phyloP scores from a whole-genome alignment of 2,797 vertebrate genomes.

The Phalanger gymnotis region DNA sequence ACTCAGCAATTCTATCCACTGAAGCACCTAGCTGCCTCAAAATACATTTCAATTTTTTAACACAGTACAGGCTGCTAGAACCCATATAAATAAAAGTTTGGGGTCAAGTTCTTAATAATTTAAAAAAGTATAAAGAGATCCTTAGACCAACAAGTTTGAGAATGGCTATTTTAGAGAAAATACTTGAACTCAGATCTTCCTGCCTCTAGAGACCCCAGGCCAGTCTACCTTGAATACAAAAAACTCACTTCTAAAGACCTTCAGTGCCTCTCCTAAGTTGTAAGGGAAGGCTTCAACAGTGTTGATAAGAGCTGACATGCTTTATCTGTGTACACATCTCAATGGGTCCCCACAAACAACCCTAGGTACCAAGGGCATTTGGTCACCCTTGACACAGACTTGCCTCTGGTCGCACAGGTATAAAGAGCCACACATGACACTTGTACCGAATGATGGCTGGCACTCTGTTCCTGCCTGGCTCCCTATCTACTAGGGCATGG shows the following conservation, averaged over 20 bases:
- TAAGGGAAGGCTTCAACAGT: background rate
- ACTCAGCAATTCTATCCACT: background rate
- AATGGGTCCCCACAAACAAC: background rate
- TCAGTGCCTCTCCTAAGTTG: background rate
- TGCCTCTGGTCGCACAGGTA: background rate
- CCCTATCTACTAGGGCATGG: no score
- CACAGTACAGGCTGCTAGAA: background rate
- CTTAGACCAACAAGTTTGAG: background rate
- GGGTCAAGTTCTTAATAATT: background rate
- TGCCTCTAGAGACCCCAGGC: background rate
- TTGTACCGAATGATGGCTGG: background rate
- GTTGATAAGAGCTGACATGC: background rate
- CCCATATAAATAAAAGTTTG: background rate
- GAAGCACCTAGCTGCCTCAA: background rate
- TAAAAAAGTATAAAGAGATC: background rate
- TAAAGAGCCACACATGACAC: background rate
- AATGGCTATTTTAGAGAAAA: background rate
- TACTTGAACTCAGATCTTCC: background rate
- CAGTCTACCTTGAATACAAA: background rate
- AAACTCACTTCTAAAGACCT: background rate
- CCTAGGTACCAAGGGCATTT: no score
- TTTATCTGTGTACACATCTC: background rate
- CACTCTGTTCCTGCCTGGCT: background rate
- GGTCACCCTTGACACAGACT: no score
- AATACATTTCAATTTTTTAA: background rate